phyloP scores from a whole-genome alignment of 1,140 invertebrate species.

The Formica exsecta region DNA sequence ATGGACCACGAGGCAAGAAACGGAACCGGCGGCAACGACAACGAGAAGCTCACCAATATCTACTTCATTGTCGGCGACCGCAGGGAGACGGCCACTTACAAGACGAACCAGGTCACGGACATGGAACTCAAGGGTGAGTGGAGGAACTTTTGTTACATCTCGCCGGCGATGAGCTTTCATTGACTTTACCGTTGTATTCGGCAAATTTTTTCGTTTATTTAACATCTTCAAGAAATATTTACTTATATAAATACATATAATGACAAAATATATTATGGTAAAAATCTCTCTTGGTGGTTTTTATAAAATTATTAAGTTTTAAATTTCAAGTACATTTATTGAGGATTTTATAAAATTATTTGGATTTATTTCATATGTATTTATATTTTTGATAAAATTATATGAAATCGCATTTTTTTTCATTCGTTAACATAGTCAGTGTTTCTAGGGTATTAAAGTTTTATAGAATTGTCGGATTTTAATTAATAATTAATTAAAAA shows the following conservation, averaged over 20 bases:
- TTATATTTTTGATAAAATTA: neutral
- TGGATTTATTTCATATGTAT: neutral
- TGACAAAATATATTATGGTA: too few species aligned
- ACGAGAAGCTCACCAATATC: constrained; percentile 83
- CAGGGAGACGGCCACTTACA: constrained; percentile 86
- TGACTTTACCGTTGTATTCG: neutral
- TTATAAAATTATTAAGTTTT: neutral
- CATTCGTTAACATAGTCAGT: neutral
- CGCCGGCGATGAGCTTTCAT: neutral
- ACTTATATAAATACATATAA: too few species aligned
- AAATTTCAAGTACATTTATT: neutral
- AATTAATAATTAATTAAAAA: constrained; percentile 3
- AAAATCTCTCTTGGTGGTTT: neutral
- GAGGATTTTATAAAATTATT: neutral
- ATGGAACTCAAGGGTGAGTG: constrained; percentile 84
- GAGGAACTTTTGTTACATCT: constrained; percentile 1
- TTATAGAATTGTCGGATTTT: neutral
- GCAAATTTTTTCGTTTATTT: constrained; percentile 1
- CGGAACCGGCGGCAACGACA: constrained; percentile 78
- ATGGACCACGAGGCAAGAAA: constrained; percentile 85
- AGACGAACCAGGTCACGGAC: constrained; percentile 84
- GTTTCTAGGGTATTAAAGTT: neutral
- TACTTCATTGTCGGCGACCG: constrained; percentile 87
- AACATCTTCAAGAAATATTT: neutral
- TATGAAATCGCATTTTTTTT: neutral